Evolutionary conservation across 2,113 vertebrate genomes (phyloP), one percentile per base, ranked within the genome.

Genomic region (Illadopsis cleaveri): DNA sequence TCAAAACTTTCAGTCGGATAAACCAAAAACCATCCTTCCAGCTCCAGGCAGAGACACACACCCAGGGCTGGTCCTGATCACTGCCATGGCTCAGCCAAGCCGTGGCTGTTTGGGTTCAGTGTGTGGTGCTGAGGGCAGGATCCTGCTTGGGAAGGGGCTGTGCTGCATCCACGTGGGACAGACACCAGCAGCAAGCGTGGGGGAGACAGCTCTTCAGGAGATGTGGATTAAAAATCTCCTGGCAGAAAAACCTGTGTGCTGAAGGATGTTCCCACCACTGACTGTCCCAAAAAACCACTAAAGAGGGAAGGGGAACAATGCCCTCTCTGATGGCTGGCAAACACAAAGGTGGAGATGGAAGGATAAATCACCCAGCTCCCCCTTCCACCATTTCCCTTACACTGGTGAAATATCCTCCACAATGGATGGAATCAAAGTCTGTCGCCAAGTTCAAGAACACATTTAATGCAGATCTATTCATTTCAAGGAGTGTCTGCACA

Each of bases 381-480:
- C 48, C 60, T 75, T 85, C 70, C n/a, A 20, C 6, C 53, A 30
- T 50, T 69, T 80, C 91, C 37, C 86, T 69, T 6, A 12, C 25
- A 21, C 51, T 5, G 40, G 37, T 60, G 77, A 84, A 68, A 91
- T 5, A 47, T 24, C 65, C 56, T 66, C 58, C 15, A 60, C 85
- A 86, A 42, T 15, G 71, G 58, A 64, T 57, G 53, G 89, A 93
- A 92, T 71, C 85, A 12, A 88, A 90, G 88, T 66, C 93, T 51
- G 28, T 20, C 33, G 0, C 9, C 82, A 86, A 76, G 93, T 93
- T 95, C 96, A 97, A 95, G 95, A 97, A 89, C 93, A 65, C 3
- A 0, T 76, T 82, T 84, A 89, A 91, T 72, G 94, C 89, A 95
- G 83, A 89, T 91, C 93, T 81, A 95, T 96, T 94, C 77, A 86